A percentile compares a stretch with the other conserved stretches of the same genome.
These are phyloP conservation scores for Octonoba sinensis DNA, from an alignment of 2,888 invertebrate species.

Conservation along the genomic window DNA sequence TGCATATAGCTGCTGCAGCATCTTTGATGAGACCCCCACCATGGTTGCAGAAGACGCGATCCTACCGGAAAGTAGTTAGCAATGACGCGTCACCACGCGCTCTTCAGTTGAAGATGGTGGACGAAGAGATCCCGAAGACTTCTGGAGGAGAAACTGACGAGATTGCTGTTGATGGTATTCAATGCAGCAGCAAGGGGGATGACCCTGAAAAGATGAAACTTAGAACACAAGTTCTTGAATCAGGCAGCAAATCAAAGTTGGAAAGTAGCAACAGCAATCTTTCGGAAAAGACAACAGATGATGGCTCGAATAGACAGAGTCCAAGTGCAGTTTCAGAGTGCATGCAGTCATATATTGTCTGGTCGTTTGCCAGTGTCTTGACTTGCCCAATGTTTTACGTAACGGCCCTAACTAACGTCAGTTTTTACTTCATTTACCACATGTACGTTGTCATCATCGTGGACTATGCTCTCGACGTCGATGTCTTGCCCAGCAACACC, in stretches of 20 bases:
- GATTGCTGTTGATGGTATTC: background rate
- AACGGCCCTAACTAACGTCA: conserved; percentile 42
- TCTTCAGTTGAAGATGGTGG: no score
- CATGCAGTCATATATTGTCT: background rate
- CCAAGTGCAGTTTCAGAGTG: background rate
- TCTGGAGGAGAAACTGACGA: background rate
- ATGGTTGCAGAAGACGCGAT: conserved; percentile 6
- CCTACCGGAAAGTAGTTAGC: background rate
- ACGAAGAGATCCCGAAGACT: no score
- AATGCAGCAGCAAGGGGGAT: background rate
- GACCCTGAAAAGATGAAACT: background rate
- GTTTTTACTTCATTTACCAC: conserved; percentile 47
- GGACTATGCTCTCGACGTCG: conserved; percentile 63
- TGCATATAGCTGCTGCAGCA: conserved; percentile 47
- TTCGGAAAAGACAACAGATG: background rate
- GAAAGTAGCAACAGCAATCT: background rate
- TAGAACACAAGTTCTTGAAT: background rate
- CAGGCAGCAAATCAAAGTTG: background rate
- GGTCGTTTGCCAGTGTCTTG: conserved; percentile 22
- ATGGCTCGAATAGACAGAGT: background rate
- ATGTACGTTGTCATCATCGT: conserved; percentile 60
- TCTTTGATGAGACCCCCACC: conserved; percentile 38
- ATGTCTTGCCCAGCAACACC: conserved; percentile 35
- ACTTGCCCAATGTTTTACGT: conserved; percentile 48
- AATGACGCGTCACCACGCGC: background rate